Conservation (phyloP, 2,797 vertebrate species). For the Chelon labrosus region DNA sequence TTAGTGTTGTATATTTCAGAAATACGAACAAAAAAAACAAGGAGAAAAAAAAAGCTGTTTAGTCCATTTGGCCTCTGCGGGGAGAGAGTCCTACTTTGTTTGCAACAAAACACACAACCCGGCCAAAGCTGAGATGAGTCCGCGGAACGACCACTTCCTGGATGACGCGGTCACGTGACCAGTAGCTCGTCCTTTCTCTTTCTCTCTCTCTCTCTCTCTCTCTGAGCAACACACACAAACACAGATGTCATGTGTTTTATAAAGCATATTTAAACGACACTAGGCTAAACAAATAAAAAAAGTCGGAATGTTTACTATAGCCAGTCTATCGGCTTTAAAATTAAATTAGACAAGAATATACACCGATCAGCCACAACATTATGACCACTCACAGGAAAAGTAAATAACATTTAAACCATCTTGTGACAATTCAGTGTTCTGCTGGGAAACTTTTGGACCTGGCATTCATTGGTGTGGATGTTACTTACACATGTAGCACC, state of each 20-base stretch:
- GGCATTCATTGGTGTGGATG: too few species aligned
- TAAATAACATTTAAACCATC: too few species aligned
- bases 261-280: too few species aligned
- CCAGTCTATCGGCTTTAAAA: too few species aligned
- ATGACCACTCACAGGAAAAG: too few species aligned
- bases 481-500: too few species aligned
- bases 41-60: background rate
- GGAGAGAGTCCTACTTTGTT: conserved; percentile 67
- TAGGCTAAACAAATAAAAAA: too few species aligned
- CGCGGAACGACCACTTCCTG: conserved; percentile 68
- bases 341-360: too few species aligned
- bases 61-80: conserved; percentile 35
- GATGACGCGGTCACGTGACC: conserved; percentile 65
- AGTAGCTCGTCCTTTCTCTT: background rate
- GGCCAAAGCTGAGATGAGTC: conserved; percentile 41
- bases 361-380: too few species aligned
- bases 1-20: background rate
- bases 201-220: background rate
- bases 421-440: too few species aligned
- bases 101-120: conserved; percentile 57
- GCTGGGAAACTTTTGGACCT: too few species aligned
- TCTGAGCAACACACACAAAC: background rate
- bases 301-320: too few species aligned
- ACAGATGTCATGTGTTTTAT: background rate
- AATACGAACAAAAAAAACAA: background rate